Percentiles rank a stretch among this genome's conserved stretches.
phyloP scores from a whole-genome alignment of 2,888 invertebrate genomes.

The Oscheius sp. region DNA sequence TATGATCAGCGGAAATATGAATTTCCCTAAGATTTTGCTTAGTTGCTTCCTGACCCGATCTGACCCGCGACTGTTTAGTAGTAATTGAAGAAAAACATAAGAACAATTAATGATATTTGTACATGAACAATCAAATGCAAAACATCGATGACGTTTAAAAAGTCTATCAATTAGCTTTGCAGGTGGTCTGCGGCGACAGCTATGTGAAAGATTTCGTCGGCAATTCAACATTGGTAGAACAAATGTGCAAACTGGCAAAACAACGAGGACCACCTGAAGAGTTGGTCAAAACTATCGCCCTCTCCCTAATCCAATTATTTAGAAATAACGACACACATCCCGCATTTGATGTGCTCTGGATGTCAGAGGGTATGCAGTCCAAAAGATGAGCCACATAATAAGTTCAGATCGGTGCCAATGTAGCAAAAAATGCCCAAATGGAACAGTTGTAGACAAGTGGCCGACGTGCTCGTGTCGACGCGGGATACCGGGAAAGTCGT shows the following conservation, averaged over 20 bases:
- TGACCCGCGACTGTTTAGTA: too few relatives aligned
- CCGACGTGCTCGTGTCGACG: slow-evolving; percentile 16
- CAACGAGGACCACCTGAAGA: neutral
- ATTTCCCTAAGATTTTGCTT: too few relatives aligned
- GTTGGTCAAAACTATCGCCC: neutral
- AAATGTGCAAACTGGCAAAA: neutral
- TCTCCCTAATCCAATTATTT: neutral
- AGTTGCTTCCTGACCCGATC: too few relatives aligned
- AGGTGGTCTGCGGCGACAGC: slow-evolving; percentile 7
- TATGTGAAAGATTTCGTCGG: slow-evolving; percentile 17
- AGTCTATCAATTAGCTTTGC: neutral
- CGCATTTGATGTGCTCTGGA: slow-evolving; percentile 17
- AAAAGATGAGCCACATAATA: neutral
- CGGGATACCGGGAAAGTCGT: neutral
- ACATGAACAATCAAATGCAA: too few relatives aligned
- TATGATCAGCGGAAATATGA: too few relatives aligned
- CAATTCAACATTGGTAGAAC: slow-evolving; percentile 4
- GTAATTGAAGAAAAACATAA: too few relatives aligned
- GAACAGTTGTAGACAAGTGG: slow-evolving; percentile 21
- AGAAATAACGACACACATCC: neutral
- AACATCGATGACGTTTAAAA: too few relatives aligned
- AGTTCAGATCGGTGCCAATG: slow-evolving; percentile 9
- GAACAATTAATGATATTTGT: too few relatives aligned
- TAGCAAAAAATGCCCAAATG: slow-evolving; percentile 2
- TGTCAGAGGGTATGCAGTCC: neutral